A percentile compares a stretch with the other conserved stretches of the same genome.
These are phyloP conservation scores for Stichodactyla helianthus DNA, from an alignment of 64 coral and sea anemone genomes.

Conservation along the genomic window DNA sequence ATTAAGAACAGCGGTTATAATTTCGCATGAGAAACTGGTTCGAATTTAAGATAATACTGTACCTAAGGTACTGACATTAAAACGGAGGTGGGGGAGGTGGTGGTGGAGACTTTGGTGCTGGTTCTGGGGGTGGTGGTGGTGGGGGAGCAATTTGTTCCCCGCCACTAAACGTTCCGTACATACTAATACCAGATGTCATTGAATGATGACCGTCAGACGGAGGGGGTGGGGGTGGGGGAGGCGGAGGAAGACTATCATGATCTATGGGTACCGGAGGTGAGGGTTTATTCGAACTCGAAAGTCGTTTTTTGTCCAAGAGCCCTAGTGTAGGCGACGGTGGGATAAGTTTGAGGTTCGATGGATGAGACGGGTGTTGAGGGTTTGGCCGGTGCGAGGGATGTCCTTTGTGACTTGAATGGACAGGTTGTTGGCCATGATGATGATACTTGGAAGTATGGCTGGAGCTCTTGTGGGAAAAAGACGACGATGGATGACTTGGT, in stretches of 20 bases:
- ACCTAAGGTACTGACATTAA: neutral
- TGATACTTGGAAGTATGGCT: conserved; percentile 47
- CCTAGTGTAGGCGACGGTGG: conserved; percentile 26
- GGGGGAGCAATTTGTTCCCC: conserved; percentile 21
- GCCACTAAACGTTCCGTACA: conserved; percentile 3
- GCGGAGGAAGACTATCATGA: conserved; percentile 55
- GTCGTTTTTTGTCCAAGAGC: conserved; percentile 19
- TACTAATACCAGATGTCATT: neutral
- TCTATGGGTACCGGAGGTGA: neutral
- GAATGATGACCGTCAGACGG: conserved; percentile 40
- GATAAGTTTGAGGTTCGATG: conserved; percentile 9
- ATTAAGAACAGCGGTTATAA: too few species aligned
- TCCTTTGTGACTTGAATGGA: conserved; percentile 52
- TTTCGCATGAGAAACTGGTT: too few species aligned
- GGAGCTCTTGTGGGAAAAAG: conserved; percentile 43
- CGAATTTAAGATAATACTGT: too few species aligned
- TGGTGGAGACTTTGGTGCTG: conserved; percentile 61
- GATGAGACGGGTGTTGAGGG: conserved; percentile 7
- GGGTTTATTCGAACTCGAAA: neutral
- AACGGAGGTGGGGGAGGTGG: conserved; percentile 94
- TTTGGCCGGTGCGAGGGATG: conserved; percentile 38
- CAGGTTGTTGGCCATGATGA: conserved; percentile 41
- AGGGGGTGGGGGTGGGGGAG: conserved; percentile 71
- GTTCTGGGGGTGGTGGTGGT: conserved; percentile 64
- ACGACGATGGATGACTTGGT: conserved; percentile 26